Base-by-base conservation (phyloP, 2,888 invertebrate genomes). In the Chromoteleia sp. region DNA sequence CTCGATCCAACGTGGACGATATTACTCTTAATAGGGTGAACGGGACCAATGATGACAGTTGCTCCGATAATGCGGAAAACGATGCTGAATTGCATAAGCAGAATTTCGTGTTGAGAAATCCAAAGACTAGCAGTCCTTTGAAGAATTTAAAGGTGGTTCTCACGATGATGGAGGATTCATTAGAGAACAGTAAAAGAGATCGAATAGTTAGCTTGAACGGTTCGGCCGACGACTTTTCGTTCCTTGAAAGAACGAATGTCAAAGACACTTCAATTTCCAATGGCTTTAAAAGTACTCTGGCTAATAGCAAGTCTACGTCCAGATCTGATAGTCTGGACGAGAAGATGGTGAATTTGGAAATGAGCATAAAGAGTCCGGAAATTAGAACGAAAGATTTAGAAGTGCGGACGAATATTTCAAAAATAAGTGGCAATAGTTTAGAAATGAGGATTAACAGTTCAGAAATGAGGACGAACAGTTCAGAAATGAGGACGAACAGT, bases 111-210 rank as follows among this genome's bases (percentile, higher is more conserved):
- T 0, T 70, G 5, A 21, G 8, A 3, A 71, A 59, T 14, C 59
- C 71, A 15, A 48, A 15, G 36, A 71, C 70, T 39, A 59, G 50
- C 15, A 71, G 70, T 59, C 70, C 70, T n/a, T 14, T 71, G 59
- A 73, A 73, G 8, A 43, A 59, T 14, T 10, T 59, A 0, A 25
- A 15, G 17, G 73, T 73, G 1, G 73, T 73, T 0, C 14, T 73
- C 0, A 73, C 73, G 12, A 14, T 14, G 30, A 0, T 73, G 19
- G 52, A 73, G 8, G 43, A 73, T n/a, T 41, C 17, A 0, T 61
- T 54, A 17, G 73, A 73, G n/a, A 71, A 71, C 19, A 56, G 43
- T 19, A 8, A 15, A 8, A 25, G 5, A 21, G 36, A n/a, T 36
- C n/a, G 1, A 15, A 43, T 1, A 15, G 7, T 14, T 43, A 41